Evolutionary conservation across 1,140 invertebrate genomes (phyloP), one percentile per base, ranked within the genome.

Genomic region (Microplitis mediator): DNA sequence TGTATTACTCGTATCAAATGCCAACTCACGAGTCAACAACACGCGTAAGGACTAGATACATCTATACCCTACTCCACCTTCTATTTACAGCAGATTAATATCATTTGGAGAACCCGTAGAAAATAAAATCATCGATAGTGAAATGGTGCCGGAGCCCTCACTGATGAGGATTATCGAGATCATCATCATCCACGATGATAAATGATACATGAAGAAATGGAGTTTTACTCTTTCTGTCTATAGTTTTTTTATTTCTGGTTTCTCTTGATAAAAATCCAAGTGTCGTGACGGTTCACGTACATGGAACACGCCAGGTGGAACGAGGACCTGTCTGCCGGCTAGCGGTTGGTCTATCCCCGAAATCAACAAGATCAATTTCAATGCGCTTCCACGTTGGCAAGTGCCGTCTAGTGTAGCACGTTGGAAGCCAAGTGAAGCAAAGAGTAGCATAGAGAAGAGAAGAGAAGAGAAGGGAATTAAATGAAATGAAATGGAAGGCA

Each of bases 351-450:
- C 35, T 39, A 50, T 50, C 45, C 45, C 36, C 36, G 45, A 50
- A 31, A 32, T 23, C 60, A 13, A 16, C 63, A 65, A 23, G 65
- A 75, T 72, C 63, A 69, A 73, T 73, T 75, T 63, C 69, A 73
- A 51, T 71, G 71, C 75, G 69, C 64, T 68, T 69, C 65, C 52
- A 64, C 72, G 69, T 69, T 73, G 63, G 34, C 60, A 72, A 76
- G 60, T 39, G 62, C 66, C 54, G 36, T 65, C n/a, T 35, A 71
- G 71, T 68, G 9, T 3, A 32, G n/a, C 50, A 56, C 11, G 11
- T 45, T 9, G 39, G 23, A 23, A 45, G 39, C 11, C 6, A 11
- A 45, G 16, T n/a, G 8, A 5, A 32, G 52, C 11, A 11, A 3
- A 50, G 35, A 23, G 65, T 34, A 45, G 39, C 39, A 6, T 6